phyloP scores from a whole-genome alignment of 1,140 invertebrate species.

The Apis laboriosa region DNA sequence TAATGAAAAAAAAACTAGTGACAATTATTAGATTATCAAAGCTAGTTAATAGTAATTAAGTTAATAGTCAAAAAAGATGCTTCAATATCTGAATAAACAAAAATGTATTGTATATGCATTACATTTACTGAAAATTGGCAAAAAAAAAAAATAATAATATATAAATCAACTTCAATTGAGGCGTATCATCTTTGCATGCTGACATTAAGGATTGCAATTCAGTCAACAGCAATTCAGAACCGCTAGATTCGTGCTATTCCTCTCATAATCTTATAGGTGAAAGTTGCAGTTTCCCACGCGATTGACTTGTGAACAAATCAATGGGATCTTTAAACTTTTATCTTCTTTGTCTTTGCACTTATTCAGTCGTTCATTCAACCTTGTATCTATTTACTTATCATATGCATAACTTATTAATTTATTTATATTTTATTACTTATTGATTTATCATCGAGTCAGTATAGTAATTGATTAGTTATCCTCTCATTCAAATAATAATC shows the following conservation, averaged over 20 bases:
- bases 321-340: conserved; percentile 17
- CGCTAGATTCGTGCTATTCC: conserved; percentile 56
- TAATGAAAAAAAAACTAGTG: not conserved
- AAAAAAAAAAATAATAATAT: conserved; percentile 24
- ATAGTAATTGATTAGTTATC: not conserved
- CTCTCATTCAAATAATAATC: not conserved
- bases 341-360: not conserved
- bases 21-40: not conserved
- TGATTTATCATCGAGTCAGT: not conserved
- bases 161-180: conserved; percentile 17
- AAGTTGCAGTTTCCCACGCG: conserved; percentile 64
- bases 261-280: conserved; percentile 62
- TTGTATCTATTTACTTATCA: not conserved
- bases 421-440: not conserved
- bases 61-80: not conserved
- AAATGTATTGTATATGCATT: not conserved
- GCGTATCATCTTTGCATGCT: conserved; percentile 5
- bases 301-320: conserved; percentile 31
- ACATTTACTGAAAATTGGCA: not conserved
- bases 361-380: conserved; percentile 9
- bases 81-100: not conserved
- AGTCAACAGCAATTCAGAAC: conserved; percentile 53
- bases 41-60: not conserved
- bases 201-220: conserved; percentile 52
- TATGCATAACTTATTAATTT: not conserved